A percentile compares a stretch with the other conserved stretches of the same genome.
Evolutionary conservation across 1,140 invertebrate genomes (phyloP).

Genomic region (Platyscapa corneri): DNA sequence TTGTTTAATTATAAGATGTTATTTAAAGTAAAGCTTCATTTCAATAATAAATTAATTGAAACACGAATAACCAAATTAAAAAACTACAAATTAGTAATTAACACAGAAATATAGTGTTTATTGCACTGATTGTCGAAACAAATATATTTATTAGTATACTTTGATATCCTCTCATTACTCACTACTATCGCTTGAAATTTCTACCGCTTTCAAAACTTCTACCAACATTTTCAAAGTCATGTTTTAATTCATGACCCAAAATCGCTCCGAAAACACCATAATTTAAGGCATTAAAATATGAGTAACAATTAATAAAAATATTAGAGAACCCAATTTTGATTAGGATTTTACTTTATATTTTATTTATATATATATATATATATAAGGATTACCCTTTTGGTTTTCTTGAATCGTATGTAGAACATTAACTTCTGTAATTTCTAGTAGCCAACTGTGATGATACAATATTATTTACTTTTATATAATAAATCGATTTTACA

Average conservation of each 20-base stretch:
- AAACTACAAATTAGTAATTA: slow-evolving; percentile 10
- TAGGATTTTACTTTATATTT: too few species aligned
- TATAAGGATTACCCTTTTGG: too few species aligned
- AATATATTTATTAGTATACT: slow-evolving; percentile 82
- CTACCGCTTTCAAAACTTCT: slow-evolving; percentile 83
- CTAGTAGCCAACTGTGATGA: too few species aligned
- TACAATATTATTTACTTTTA: too few species aligned
- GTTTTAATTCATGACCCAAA: slow-evolving; percentile 89
- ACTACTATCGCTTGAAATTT: slow-evolving; percentile 90
- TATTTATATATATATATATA: too few species aligned
- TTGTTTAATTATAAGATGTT: neutral
- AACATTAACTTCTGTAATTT: too few species aligned
- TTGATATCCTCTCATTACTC: slow-evolving; percentile 80
- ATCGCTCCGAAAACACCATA: slow-evolving; percentile 89
- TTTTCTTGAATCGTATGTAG: too few species aligned
- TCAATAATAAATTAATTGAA: neutral
- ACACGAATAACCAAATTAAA: neutral
- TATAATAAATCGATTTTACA: too few species aligned
- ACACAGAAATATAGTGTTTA: slow-evolving; percentile 78
- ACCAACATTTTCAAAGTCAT: slow-evolving; percentile 89
- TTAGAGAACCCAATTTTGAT: too few species aligned
- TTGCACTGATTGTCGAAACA: slow-evolving; percentile 95
- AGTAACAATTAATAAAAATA: neutral
- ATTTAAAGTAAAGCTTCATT: neutral
- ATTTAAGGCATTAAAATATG: slow-evolving; percentile 80